These are phyloP conservation scores for Semnopithecus entellus DNA, from an alignment of 2,113 vertebrate species.

Conservation along the genomic window DNA sequence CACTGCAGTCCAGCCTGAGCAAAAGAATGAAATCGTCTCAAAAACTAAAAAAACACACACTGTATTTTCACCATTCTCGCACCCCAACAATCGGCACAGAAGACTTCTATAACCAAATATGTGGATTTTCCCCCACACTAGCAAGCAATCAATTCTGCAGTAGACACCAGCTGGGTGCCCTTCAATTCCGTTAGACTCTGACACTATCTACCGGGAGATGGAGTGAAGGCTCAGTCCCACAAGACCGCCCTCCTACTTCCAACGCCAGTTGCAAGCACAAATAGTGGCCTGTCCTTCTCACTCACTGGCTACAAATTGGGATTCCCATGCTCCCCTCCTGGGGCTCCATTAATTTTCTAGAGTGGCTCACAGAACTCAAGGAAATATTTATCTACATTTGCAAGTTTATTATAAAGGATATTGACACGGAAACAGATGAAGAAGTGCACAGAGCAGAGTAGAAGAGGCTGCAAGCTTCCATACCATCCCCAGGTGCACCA, in stretches of 20 bases:
- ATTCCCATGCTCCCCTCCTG: background rate
- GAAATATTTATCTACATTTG: background rate
- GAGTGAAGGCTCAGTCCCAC: too few species aligned
- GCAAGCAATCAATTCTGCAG: background rate
- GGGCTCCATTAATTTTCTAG: background rate
- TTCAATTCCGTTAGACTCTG: background rate
- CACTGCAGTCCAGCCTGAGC: too few species aligned
- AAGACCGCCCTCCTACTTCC: background rate
- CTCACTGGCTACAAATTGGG: background rate
- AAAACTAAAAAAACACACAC: too few species aligned
- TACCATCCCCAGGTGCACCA: background rate
- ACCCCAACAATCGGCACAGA: background rate
- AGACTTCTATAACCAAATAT: background rate
- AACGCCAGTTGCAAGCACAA: background rate
- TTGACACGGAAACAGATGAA: background rate
- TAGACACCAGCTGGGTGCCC: background rate
- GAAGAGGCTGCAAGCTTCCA: background rate
- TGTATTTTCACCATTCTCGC: background rate
- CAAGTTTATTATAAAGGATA: background rate
- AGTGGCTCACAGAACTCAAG: background rate
- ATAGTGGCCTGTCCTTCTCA: background rate
- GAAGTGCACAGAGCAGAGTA: background rate
- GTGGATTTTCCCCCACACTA: background rate
- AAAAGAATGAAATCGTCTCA: too few species aligned
- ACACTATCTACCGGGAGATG: background rate